These are phyloP conservation scores for Ypsolopha scabrella DNA, from an alignment of 2,888 invertebrate species.

Conservation along the genomic window DNA sequence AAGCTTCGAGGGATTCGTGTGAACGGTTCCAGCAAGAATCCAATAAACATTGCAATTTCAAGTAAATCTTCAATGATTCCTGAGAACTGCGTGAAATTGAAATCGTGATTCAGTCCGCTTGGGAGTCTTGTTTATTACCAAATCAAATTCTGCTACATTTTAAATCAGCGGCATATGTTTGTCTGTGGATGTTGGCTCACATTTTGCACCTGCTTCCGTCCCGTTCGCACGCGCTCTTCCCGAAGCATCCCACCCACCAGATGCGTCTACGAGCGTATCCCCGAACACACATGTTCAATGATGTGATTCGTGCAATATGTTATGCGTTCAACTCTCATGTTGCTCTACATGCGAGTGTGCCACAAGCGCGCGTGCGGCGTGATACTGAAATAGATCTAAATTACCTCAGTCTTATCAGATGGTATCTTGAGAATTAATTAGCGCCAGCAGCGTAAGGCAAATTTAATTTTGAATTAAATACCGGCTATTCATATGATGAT, in stretches of 20 bases:
- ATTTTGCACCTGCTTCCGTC: slow-evolving; percentile 62
- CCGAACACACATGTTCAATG: slow-evolving; percentile 2
- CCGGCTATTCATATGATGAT: slow-evolving; percentile 49
- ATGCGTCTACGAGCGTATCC: slow-evolving; percentile 13
- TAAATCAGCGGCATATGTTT: slow-evolving; percentile 36
- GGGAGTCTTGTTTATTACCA: not conserved
- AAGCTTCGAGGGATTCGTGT: not conserved
- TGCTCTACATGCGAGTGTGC: too few species aligned
- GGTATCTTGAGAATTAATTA: not conserved
- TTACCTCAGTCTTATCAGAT: too few species aligned
- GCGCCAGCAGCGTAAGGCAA: not conserved
- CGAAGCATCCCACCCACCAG: not conserved
- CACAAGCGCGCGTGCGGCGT: too few species aligned
- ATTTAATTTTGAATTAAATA: slow-evolving; percentile 26
- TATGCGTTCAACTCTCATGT: too few species aligned
- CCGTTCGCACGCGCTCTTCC: slow-evolving; percentile 28
- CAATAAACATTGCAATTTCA: slow-evolving; percentile 1
- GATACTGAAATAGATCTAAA: too few species aligned
- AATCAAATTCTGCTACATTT: slow-evolving; percentile 4
- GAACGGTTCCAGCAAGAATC: not conserved
- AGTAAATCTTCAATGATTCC: not conserved
- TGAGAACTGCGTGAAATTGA: not conserved
- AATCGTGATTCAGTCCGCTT: not conserved
- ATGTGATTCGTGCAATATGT: too few species aligned
- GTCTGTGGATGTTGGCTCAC: slow-evolving; percentile 9